Evolutionary conservation across 1,140 invertebrate species (phyloP), one percentile per base, ranked within the genome.

Genomic region (Drosophila repletoides): DNA sequence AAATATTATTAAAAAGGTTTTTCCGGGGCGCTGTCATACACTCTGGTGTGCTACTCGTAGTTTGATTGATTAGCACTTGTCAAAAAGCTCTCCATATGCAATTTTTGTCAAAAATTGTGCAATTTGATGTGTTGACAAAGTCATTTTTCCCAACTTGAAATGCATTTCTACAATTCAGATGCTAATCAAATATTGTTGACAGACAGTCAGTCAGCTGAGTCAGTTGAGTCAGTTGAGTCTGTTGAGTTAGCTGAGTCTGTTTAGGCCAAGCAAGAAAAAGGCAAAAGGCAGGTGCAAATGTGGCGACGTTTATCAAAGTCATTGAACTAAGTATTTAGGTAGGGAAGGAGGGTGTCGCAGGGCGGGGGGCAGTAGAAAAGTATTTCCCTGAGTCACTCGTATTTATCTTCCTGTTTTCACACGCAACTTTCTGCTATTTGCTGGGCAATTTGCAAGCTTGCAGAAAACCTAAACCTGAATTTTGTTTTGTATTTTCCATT

Each of bases 1-100:
- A 76, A 86, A 72, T 69, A 86, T 84, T 75, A 84, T 86, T 75
- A 86, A 86, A 86, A 86, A 86, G 80, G 81, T 86, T 86, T 66
- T 59, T n/a, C 51, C 15, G 26, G 38, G 5, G 28, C 26, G 58
- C 63, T 84, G 80, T 79, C 79, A 86, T 83, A 80, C 29, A 59
- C 83, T 59, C 36, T 45, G 69, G 45, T 52, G 36, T 19, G 28
- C 53, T 72, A n/a, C n/a, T n/a, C n/a, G n/a, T n/a, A 43, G 34
- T 55, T 80, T 84, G 80, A 84, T 84, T 84, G 80, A 84, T 86
- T 86, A 86, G 63, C 65, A 45, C 71, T 75, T 80, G 80, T 80
- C 75, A 84, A 75, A 80, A 52, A 74, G 58, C n/a, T n/a, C 61
- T 79, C 10, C 51, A 41, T 46, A 38, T 49, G 74, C 79, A 65